A percentile compares a stretch with the other conserved stretches of the same genome.
These are phyloP conservation scores for Scyliorhinus canicula DNA, from an alignment of 2,797 vertebrate species.

Conservation along the genomic window DNA sequence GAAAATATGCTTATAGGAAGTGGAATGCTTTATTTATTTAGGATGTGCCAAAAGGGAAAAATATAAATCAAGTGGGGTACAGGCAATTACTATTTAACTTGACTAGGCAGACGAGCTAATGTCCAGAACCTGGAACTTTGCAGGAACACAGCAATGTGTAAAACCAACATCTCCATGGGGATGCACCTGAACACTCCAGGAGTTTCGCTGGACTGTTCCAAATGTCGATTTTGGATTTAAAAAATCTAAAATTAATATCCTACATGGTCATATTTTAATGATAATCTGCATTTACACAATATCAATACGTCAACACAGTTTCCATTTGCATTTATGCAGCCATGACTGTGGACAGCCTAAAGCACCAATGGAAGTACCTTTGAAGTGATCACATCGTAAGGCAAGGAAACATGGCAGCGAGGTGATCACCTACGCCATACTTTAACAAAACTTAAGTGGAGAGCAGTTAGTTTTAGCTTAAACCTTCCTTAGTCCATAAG, in stretches of 20 bases:
- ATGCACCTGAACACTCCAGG: neutral
- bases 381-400: too few species aligned
- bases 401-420: too few species aligned
- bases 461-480: too few species aligned
- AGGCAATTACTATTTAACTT: neutral
- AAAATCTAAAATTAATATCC: neutral
- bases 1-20: neutral
- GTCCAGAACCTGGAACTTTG: neutral
- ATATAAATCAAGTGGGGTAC: neutral
- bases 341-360: too few species aligned
- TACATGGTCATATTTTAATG: neutral
- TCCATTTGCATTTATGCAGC: neutral
- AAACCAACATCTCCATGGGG: neutral
- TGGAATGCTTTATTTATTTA: neutral
- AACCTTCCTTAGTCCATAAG: too few species aligned
- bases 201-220: neutral
- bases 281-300: neutral
- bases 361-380: too few species aligned
- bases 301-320: neutral
- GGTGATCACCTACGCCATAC: too few species aligned
- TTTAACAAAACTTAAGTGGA: too few species aligned
- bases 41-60: neutral
- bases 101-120: neutral
- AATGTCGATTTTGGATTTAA: neutral
- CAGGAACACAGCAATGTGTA: neutral